Evolutionary conservation across 2,888 invertebrate genomes (phyloP).

Genomic region (Meiosimyza platycephala): DNA sequence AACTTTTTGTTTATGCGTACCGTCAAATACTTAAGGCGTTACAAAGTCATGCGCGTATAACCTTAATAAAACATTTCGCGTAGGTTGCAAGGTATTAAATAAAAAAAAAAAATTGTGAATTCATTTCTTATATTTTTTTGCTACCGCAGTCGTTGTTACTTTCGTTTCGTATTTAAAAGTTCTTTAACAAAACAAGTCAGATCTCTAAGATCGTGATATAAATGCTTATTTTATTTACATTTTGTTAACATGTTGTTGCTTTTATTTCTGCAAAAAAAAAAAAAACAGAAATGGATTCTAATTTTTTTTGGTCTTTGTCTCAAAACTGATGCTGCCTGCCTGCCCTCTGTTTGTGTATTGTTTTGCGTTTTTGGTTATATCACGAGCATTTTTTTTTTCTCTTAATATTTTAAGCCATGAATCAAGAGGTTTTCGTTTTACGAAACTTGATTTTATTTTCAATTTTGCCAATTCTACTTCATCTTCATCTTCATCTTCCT

Average conservation of each 20-base stretch:
- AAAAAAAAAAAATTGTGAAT: too few species aligned
- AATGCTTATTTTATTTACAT: conserved; percentile 34
- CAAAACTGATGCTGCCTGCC: not conserved
- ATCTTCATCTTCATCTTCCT: not conserved
- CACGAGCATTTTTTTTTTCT: conserved; percentile 31
- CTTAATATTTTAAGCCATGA: conserved; percentile 16
- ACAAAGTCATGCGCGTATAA: too few species aligned
- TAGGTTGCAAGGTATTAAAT: too few species aligned
- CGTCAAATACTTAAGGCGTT: too few species aligned
- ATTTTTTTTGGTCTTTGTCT: not conserved
- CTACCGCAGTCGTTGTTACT: not conserved
- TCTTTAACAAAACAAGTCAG: conserved; percentile 30
- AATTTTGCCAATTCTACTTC: not conserved
- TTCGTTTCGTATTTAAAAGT: conserved; percentile 1
- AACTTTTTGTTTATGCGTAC: too few species aligned
- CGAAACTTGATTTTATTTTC: not conserved
- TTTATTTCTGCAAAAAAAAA: conserved; percentile 14
- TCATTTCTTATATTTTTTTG: too few species aligned
- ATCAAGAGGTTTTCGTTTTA: conserved; percentile 16
- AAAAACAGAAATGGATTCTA: not conserved
- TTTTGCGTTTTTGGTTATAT: conserved; percentile 27
- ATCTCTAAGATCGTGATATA: conserved; percentile 34
- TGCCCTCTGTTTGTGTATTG: conserved; percentile 15
- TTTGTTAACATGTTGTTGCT: conserved; percentile 25
- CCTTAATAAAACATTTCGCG: too few species aligned